phyloP scores from a whole-genome alignment of 2,888 invertebrate genomes.

The Lepeophtheirus nordmannii region DNA sequence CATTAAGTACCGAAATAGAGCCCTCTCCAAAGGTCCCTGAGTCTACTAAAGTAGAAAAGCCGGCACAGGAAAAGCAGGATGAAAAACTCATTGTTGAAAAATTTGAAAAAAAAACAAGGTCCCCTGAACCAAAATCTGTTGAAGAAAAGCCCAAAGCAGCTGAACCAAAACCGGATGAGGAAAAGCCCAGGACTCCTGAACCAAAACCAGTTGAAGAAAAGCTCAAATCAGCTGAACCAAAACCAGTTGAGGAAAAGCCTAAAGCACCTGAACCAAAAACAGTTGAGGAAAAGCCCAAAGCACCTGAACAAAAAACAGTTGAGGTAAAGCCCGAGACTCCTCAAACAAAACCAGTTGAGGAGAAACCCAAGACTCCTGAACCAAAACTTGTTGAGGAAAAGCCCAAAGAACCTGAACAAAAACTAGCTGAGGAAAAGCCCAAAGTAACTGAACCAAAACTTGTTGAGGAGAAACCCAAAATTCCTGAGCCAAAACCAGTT shows the following conservation, averaged over 20 bases:
- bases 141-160: conserved; percentile 33
- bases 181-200: not conserved
- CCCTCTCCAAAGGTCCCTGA: too few species aligned
- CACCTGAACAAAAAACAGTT: conserved; percentile 28
- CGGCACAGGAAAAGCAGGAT: too few species aligned
- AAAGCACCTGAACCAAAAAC: conserved; percentile 33
- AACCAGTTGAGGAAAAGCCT: conserved; percentile 31
- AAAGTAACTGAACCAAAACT: not conserved
- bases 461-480: conserved; percentile 16
- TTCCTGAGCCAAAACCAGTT: conserved; percentile 11
- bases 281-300: conserved; percentile 31
- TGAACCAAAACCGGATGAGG: conserved; percentile 16
- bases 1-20: not conserved
- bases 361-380: conserved; percentile 22
- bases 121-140: conserved; percentile 16
- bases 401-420: conserved; percentile 1
- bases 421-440: conserved; percentile 16
- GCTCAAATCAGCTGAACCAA: conserved; percentile 28
- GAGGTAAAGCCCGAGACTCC: conserved; percentile 33
- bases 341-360: conserved; percentile 21
- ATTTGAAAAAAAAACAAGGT: conserved; percentile 16
- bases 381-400: conserved; percentile 9
- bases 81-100: too few species aligned
- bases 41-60: too few species aligned
- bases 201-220: conserved; percentile 30